Percentiles rank a stretch among this genome's conserved stretches.
These are phyloP conservation scores for Notocelia uddmanniana DNA, from an alignment of 2,888 invertebrate genomes.

Conservation along the genomic window DNA sequence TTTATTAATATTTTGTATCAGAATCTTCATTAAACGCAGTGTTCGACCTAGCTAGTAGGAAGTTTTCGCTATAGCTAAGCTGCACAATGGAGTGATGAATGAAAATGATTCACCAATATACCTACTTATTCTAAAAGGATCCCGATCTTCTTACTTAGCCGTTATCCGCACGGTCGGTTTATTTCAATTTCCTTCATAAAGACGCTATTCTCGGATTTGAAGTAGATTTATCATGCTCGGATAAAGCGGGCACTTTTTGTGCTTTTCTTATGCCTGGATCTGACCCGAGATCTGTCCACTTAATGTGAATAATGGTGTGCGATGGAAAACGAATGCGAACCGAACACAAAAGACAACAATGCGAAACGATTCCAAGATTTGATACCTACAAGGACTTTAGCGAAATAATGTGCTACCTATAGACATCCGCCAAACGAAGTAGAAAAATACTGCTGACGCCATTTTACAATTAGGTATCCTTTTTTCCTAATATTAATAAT, in stretches of 20 bases:
- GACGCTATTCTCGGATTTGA: conserved; percentile 86
- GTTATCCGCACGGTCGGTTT: conserved; percentile 86
- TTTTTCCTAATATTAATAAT: no score
- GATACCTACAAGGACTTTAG: conserved; percentile 76
- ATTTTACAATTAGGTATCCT: no score
- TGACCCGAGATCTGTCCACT: conserved; percentile 86
- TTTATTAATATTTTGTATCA: not conserved
- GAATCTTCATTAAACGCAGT: not conserved
- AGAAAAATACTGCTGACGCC: no score
- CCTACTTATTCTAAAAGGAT: conserved; percentile 77
- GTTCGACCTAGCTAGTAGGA: conserved; percentile 22
- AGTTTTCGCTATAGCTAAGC: conserved; percentile 28
- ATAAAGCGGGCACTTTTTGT: conserved; percentile 86
- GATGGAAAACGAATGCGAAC: conserved; percentile 85
- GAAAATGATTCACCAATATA: conserved; percentile 83
- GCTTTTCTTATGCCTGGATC: conserved; percentile 86
- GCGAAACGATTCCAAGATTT: conserved; percentile 82
- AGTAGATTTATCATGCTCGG: conserved; percentile 86
- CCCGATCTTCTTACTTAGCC: conserved; percentile 84
- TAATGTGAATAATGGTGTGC: conserved; percentile 86
- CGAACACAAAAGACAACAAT: conserved; percentile 85
- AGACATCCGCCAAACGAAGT: not conserved
- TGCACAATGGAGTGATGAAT: conserved; percentile 68
- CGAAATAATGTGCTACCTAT: conserved; percentile 63
- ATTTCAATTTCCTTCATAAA: conserved; percentile 87